Conservation (phyloP, 2,797 vertebrate species). For the Gephyroberyx darwinii region DNA sequence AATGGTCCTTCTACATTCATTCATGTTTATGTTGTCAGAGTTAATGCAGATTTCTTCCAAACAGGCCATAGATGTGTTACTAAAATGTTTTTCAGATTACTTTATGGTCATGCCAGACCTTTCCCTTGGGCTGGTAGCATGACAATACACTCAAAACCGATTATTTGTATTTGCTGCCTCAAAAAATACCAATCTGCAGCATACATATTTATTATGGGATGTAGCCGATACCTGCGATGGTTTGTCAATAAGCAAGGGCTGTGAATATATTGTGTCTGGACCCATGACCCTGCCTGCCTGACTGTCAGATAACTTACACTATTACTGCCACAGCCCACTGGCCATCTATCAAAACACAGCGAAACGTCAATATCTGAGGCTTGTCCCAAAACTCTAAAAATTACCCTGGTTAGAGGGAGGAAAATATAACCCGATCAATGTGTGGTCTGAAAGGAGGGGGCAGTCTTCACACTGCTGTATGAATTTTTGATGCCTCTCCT, state of each 20-base stretch:
- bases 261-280: constrained; percentile 80
- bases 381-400: constrained; percentile 74
- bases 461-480: constrained; percentile 63
- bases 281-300: constrained; percentile 69
- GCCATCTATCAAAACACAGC: constrained; percentile 78
- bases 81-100: constrained; percentile 67
- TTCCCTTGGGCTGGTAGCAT: constrained; percentile 46
- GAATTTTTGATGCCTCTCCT: constrained; percentile 79
- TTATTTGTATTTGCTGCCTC: constrained; percentile 60
- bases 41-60: constrained; percentile 59
- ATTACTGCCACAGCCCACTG: constrained; percentile 71
- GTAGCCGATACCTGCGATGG: constrained; percentile 70
- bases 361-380: constrained; percentile 70
- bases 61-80: constrained; percentile 55
- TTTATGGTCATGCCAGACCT: constrained; percentile 64
- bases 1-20: constrained; percentile 44
- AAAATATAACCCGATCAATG: constrained; percentile 77
- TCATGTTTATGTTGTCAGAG: constrained; percentile 46
- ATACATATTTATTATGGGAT: constrained; percentile 78
- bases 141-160: constrained; percentile 58
- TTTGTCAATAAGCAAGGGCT: constrained; percentile 77
- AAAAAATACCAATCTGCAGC: constrained; percentile 59
- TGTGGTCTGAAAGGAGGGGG: constrained; percentile 68
- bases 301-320: constrained; percentile 77
- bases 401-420: constrained; percentile 74